Evolutionary conservation across 2,113 vertebrate species (phyloP).

Genomic region (Heterotis niloticus): DNA sequence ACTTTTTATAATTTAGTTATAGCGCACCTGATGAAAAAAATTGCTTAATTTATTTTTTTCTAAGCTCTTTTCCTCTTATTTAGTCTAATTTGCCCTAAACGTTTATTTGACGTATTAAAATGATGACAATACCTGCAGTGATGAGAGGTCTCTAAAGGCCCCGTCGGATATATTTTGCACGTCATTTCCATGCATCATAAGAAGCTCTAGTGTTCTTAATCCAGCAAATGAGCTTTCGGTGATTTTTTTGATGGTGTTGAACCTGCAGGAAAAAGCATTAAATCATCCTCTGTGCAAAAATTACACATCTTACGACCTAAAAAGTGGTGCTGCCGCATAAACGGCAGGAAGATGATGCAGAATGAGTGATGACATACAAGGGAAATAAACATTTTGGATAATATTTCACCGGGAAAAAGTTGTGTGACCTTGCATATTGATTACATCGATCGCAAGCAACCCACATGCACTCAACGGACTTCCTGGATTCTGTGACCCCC

Average conservation of each 20-base stretch:
- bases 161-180: conserved; percentile 73
- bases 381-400: too few relatives aligned
- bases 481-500: not conserved
- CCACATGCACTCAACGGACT: not conserved
- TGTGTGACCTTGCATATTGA: not conserved
- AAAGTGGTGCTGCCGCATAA: too few relatives aligned
- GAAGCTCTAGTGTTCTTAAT: conserved; percentile 75
- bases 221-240: conserved; percentile 69
- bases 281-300: not conserved
- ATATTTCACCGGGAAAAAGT: too few relatives aligned
- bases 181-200: conserved; percentile 88
- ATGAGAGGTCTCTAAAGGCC: conserved; percentile 70
- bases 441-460: not conserved
- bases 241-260: conserved; percentile 82
- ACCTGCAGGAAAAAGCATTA: conserved; percentile 59
- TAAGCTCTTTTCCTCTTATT: too few relatives aligned
- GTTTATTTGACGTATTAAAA: not conserved
- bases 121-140: conserved; percentile 77
- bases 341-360: too few relatives aligned
- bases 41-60: too few relatives aligned
- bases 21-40: too few relatives aligned
- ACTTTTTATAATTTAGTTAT: too few relatives aligned
- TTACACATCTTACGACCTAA: too few relatives aligned
- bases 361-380: too few relatives aligned
- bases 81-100: too few relatives aligned